Percentiles rank a stretch among this genome's conserved stretches.
Conservation (phyloP, 1,140 invertebrate species). For the Asobara japonica region DNA sequence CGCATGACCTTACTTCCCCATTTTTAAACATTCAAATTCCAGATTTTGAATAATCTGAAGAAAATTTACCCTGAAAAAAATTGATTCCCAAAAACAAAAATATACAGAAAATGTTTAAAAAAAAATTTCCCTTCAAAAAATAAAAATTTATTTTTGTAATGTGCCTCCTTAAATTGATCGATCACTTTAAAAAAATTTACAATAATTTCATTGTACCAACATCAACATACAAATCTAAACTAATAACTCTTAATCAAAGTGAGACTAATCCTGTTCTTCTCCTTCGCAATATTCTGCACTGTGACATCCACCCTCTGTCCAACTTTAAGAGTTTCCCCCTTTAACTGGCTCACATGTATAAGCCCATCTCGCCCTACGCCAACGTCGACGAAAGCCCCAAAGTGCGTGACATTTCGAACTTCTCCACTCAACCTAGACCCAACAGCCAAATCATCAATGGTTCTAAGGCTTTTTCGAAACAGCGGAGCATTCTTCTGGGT, state of each 20-base stretch:
- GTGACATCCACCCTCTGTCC: slow-evolving; percentile 77
- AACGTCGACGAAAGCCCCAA: slow-evolving; percentile 91
- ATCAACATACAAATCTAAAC: not conserved
- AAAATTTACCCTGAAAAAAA: no score
- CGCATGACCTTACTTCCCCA: no score
- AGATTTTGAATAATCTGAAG: no score
- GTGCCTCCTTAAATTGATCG: no score
- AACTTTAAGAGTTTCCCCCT: slow-evolving; percentile 70
- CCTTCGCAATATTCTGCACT: slow-evolving; percentile 69
- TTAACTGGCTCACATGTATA: slow-evolving; percentile 75
- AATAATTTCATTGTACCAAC: no score
- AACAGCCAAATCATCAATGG: slow-evolving; percentile 70
- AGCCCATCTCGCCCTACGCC: slow-evolving; percentile 82
- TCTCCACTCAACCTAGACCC: slow-evolving; percentile 72
- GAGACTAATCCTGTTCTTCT: slow-evolving; percentile 67
- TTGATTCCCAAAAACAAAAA: no score
- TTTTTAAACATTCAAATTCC: no score
- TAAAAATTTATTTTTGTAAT: no score
- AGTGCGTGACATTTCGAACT: slow-evolving; percentile 86
- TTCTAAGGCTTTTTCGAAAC: slow-evolving; percentile 73
- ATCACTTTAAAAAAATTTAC: no score
- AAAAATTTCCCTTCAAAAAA: no score
- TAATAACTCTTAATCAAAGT: slow-evolving; percentile 46
- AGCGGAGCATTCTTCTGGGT: slow-evolving; percentile 71
- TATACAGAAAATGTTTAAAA: no score